Conservation (phyloP, 1,140 invertebrate species). For the Trachelipus rathkii region DNA sequence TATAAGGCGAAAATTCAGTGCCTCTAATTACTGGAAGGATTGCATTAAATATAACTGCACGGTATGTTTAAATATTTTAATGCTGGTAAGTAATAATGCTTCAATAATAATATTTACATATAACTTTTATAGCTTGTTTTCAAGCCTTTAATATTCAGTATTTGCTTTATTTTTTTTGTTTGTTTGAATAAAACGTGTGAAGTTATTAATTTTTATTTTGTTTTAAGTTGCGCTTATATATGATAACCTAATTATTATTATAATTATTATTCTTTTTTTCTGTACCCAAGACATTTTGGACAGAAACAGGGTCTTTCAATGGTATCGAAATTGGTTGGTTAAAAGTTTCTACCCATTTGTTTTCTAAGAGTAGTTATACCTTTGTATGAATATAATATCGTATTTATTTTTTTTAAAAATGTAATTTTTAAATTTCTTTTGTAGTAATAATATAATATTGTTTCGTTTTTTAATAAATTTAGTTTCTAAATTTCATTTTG, state of each 20-base stretch:
- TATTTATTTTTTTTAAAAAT: too few species aligned
- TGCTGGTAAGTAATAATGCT: background rate
- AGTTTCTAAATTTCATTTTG: too few species aligned
- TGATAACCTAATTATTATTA: background rate
- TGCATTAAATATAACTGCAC: conserved; percentile 92
- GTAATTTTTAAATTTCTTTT: too few species aligned
- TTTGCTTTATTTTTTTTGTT: background rate
- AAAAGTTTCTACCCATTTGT: too few species aligned
- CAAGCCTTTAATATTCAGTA: background rate
- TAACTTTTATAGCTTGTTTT: background rate
- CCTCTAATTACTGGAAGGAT: conserved; percentile 90
- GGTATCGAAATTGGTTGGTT: too few species aligned
- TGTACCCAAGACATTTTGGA: too few species aligned
- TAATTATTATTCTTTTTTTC: too few species aligned
- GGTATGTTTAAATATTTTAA: conserved; percentile 59
- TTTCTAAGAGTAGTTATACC: too few species aligned
- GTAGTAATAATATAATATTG: too few species aligned
- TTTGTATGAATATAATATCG: too few species aligned
- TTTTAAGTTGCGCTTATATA: background rate
- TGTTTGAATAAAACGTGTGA: background rate
- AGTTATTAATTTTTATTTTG: background rate
- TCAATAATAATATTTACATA: background rate
- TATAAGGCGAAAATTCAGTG: conserved; percentile 91
- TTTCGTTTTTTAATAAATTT: too few species aligned
- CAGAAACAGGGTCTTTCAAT: too few species aligned